Evolutionary conservation across 2,797 vertebrate species (phyloP).

Genomic region (Clarias platycephalus): DNA sequence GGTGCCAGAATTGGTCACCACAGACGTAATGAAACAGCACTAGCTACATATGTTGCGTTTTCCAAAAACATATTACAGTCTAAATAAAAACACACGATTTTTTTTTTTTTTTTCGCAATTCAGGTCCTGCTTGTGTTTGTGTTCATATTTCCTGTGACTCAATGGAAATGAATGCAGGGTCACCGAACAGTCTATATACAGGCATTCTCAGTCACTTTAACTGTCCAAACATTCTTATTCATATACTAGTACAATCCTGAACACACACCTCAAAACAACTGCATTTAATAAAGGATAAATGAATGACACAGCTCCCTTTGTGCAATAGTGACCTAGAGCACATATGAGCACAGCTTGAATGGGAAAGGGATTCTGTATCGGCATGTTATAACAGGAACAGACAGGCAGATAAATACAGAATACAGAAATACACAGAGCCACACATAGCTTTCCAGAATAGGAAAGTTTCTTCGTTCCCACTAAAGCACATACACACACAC

Average conservation of each 20-base stretch:
- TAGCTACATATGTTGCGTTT: neutral
- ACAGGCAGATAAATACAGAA: slow-evolving; percentile 26
- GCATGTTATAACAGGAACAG: slow-evolving; percentile 37
- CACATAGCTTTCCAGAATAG: slow-evolving; percentile 15
- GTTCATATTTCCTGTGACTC: slow-evolving; percentile 16
- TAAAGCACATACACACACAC: slow-evolving; percentile 7
- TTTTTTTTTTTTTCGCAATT: neutral
- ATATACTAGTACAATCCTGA: neutral
- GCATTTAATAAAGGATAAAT: neutral
- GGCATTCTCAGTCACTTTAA: neutral
- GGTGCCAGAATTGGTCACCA: neutral
- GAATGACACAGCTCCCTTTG: neutral
- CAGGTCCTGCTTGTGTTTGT: slow-evolving; percentile 2
- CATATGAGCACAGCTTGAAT: neutral
- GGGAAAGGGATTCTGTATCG: slow-evolving; percentile 26
- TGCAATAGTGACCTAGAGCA: neutral
- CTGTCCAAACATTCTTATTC: neutral
- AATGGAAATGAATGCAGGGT: slow-evolving; percentile 9
- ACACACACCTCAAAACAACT: slow-evolving; percentile 2
- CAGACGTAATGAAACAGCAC: neutral
- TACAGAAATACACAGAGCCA: neutral
- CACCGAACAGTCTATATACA: neutral
- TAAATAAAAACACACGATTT: no score
- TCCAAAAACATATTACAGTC: neutral
- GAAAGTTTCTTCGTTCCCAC: neutral